Percentiles rank a stretch among this genome's conserved stretches.
Evolutionary conservation across 1,140 invertebrate genomes (phyloP).

Genomic region (Luehdorfia chinensis): DNA sequence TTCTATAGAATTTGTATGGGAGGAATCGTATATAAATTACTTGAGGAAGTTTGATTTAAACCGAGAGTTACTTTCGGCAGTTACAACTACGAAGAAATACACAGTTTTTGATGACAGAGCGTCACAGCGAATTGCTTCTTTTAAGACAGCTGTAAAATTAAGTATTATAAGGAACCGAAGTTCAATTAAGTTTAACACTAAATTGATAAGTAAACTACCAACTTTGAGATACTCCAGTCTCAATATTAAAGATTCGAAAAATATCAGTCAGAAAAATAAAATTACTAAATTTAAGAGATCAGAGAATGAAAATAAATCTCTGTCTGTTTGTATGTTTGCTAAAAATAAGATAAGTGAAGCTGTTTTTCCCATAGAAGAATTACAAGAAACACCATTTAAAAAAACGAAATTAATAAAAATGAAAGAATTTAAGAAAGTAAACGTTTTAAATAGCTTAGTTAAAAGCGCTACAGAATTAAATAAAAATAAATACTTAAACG

Average conservation of each 20-base stretch:
- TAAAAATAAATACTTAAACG: constrained; percentile 12
- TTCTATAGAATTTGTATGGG: constrained; percentile 41
- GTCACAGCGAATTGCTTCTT: constrained; percentile 37
- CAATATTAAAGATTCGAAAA: neutral
- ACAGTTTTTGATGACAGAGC: constrained; percentile 38
- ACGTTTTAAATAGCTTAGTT: neutral
- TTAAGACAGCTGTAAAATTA: constrained; percentile 47
- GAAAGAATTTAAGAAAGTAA: neutral
- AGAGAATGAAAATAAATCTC: too few relatives aligned
- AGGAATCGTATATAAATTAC: constrained; percentile 34
- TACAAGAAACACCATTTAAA: too few relatives aligned
- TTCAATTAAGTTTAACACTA: neutral
- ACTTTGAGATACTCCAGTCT: neutral
- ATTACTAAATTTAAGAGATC: neutral
- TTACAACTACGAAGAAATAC: constrained; percentile 23
- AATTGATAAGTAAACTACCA: neutral
- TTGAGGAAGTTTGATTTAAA: constrained; percentile 29
- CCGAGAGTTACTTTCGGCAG: constrained; percentile 19
- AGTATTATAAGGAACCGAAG: constrained; percentile 19
- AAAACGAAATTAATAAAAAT: too few relatives aligned
- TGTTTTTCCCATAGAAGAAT: too few relatives aligned
- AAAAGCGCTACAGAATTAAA: constrained; percentile 30
- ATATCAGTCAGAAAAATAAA: neutral
- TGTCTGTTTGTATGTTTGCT: too few relatives aligned
- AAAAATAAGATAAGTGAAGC: too few relatives aligned